These are phyloP conservation scores for Pyrochroa serraticornis DNA, from an alignment of 2,888 invertebrate species.

Conservation along the genomic window DNA sequence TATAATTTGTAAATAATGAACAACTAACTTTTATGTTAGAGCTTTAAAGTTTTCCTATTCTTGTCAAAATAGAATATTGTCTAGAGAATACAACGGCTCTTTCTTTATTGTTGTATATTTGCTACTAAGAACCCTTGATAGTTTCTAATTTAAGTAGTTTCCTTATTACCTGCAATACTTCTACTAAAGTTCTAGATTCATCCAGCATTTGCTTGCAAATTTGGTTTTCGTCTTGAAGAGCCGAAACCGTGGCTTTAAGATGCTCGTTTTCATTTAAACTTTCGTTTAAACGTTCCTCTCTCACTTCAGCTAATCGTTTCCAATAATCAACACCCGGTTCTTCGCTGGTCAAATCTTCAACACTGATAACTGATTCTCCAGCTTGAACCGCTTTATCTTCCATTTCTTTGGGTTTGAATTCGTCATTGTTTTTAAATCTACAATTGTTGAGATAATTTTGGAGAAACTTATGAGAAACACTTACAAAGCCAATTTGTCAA, in stretches of 20 bases:
- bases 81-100: no score
- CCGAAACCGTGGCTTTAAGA: slow-evolving; percentile 60
- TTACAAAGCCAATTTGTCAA: slow-evolving; percentile 41
- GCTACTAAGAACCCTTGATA: no score
- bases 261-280: slow-evolving; percentile 75
- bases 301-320: slow-evolving; percentile 76
- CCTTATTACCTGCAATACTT: slow-evolving; percentile 70
- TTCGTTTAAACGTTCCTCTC: slow-evolving; percentile 73
- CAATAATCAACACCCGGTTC: slow-evolving; percentile 76
- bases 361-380: slow-evolving; percentile 62
- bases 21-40: no score
- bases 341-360: slow-evolving; percentile 72
- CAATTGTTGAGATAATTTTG: slow-evolving; percentile 2
- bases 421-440: not conserved
- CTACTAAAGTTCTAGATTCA: slow-evolving; percentile 75
- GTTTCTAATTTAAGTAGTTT: not conserved
- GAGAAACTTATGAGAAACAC: slow-evolving; percentile 3
- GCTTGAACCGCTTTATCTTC: slow-evolving; percentile 67
- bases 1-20: no score
- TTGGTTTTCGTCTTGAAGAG: slow-evolving; percentile 65
- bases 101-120: no score
- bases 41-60: no score
- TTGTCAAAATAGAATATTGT: no score
- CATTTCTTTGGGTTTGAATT: slow-evolving; percentile 29
- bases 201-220: slow-evolving; percentile 75